A percentile compares a stretch with the other conserved stretches of the same genome.
These are phyloP conservation scores for Rhinoraja longicauda DNA, from an alignment of 2,797 vertebrate genomes.

Conservation along the genomic window DNA sequence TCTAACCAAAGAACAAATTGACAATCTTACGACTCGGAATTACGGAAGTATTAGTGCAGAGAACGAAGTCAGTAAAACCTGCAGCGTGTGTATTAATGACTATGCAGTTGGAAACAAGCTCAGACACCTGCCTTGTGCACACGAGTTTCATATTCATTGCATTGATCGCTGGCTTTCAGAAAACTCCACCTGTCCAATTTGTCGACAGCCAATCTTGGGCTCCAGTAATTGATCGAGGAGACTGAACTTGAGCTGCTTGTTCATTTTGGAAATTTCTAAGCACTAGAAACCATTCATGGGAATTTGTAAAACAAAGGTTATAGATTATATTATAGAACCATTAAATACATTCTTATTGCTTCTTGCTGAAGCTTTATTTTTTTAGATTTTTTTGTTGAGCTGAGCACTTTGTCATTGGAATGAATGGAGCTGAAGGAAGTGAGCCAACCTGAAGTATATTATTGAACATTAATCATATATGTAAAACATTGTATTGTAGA, in stretches of 20 bases:
- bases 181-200: constrained; percentile 92
- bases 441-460: constrained; percentile 33
- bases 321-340: constrained; percentile 39
- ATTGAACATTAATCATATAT: constrained; percentile 36
- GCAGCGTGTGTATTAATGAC: constrained; percentile 91
- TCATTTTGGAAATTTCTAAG: constrained; percentile 49
- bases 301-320: constrained; percentile 37
- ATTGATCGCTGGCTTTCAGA: constrained; percentile 94
- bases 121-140: constrained; percentile 80
- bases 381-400: constrained; percentile 57
- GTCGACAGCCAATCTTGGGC: constrained; percentile 80
- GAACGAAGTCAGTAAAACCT: constrained; percentile 74
- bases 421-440: constrained; percentile 26
- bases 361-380: constrained; percentile 56
- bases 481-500: constrained; percentile 28
- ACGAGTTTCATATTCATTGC: constrained; percentile 93
- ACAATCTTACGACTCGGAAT: constrained; percentile 86
- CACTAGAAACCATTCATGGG: constrained; percentile 27
- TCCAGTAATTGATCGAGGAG: constrained; percentile 43
- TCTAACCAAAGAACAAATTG: constrained; percentile 96
- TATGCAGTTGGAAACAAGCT: constrained; percentile 90
- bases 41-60: constrained; percentile 77
- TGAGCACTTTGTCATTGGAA: constrained; percentile 55
- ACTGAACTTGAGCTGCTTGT: constrained; percentile 44
- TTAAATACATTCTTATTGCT: constrained; percentile 37